These are phyloP conservation scores for Botrylloides violaceus DNA, from an alignment of 23 tunicate species.

Conservation along the genomic window DNA sequence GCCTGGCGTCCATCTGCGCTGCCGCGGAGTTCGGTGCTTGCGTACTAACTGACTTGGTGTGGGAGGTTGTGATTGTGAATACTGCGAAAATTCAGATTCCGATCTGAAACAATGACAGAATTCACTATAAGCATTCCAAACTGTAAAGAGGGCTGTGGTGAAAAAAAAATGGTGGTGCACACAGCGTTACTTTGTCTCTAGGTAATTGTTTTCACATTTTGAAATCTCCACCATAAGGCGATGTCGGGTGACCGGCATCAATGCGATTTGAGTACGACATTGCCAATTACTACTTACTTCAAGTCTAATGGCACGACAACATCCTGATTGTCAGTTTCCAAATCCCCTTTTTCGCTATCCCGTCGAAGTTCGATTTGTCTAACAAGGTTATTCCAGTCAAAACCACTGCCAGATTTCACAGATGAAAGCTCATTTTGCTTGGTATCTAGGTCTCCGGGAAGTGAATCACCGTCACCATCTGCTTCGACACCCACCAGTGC, in stretches of 20 bases:
- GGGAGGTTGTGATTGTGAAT: not conserved
- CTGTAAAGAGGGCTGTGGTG: too few species aligned
- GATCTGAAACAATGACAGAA: too few species aligned
- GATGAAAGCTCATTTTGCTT: not conserved
- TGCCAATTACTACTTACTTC: not conserved
- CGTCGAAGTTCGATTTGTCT: not conserved
- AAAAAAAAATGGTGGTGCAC: too few species aligned
- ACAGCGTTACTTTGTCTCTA: too few species aligned
- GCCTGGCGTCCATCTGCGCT: not conserved
- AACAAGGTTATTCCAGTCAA: not conserved
- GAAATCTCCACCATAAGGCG: too few species aligned
- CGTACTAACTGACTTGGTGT: not conserved
- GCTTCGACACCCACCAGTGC: not conserved
- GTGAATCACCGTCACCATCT: not conserved
- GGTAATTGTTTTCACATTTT: too few species aligned
- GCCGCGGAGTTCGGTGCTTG: not conserved
- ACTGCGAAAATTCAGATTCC: slow-evolving; percentile 1
- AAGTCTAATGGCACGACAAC: not conserved
- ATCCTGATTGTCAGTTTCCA: not conserved
- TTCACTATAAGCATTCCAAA: too few species aligned
- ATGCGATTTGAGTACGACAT: too few species aligned
- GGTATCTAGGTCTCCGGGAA: not conserved
- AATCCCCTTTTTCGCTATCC: not conserved
- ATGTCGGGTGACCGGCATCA: too few species aligned
- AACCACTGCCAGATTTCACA: not conserved